phyloP scores from a whole-genome alignment of 2,888 invertebrate species.

The Trichacis sp. region DNA sequence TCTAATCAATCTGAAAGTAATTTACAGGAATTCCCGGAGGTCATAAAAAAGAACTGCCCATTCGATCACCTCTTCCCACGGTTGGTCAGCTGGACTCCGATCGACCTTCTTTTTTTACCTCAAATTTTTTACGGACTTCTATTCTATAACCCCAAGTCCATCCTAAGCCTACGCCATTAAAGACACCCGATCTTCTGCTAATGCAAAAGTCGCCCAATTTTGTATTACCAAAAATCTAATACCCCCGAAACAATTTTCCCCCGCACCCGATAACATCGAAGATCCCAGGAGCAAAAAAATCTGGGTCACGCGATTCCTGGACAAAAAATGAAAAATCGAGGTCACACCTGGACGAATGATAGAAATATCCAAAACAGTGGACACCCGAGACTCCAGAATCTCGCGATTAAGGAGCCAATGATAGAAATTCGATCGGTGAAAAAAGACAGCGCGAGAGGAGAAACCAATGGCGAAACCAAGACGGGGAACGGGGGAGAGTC shows the following conservation, averaged over 20 bases:
- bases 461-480: conserved; percentile 16
- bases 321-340: conserved; percentile 27
- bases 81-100: conserved; percentile 68
- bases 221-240: background rate
- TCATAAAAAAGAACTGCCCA: conserved; percentile 33
- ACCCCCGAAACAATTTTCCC: too few relatives aligned
- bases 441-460: conserved; percentile 38
- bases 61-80: conserved; percentile 63
- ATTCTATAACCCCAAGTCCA: conserved; percentile 61
- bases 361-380: conserved; percentile 30
- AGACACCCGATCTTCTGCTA: conserved; percentile 12
- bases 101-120: conserved; percentile 43
- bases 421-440: conserved; percentile 65
- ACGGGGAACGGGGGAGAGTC: conserved; percentile 34
- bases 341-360: conserved; percentile 48
- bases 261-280: too few relatives aligned
- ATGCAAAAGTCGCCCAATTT: background rate
- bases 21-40: conserved; percentile 54
- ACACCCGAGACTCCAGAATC: conserved; percentile 39
- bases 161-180: conserved; percentile 54
- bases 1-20: conserved; percentile 64
- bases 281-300: too few relatives aligned
- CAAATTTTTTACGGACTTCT: conserved; percentile 55
- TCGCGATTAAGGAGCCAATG: conserved; percentile 48
- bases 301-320: background rate